These are phyloP conservation scores for Oreochromis tanganicae DNA, from an alignment of 2,113 vertebrate genomes.

Conservation along the genomic window DNA sequence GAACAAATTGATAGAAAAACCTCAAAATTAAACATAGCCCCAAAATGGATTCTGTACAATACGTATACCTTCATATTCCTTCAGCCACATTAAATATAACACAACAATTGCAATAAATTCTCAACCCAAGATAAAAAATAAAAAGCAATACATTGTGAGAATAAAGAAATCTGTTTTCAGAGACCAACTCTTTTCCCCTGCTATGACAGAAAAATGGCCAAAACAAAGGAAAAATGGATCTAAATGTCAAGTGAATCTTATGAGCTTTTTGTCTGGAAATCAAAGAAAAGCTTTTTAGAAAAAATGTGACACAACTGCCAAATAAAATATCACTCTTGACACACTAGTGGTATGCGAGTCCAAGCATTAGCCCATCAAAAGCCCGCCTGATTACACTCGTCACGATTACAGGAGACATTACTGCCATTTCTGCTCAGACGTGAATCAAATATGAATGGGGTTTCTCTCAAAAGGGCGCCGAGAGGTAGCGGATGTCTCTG, in stretches of 20 bases:
- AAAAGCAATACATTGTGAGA: neutral
- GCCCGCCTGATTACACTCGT: conserved; percentile 63
- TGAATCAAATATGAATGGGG: conserved; percentile 62
- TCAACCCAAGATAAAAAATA: neutral
- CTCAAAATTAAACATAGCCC: neutral
- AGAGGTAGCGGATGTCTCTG: conserved; percentile 52
- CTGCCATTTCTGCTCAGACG: conserved; percentile 64
- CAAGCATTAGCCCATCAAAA: conserved; percentile 58
- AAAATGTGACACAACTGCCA: conserved; percentile 61
- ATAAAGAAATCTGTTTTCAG: neutral
- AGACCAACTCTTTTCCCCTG: neutral
- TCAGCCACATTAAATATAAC: neutral
- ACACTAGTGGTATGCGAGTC: conserved; percentile 27
- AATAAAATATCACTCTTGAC: conserved; percentile 50
- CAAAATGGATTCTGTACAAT: neutral
- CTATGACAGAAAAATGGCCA: neutral
- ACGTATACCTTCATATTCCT: neutral
- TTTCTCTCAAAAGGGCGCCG: conserved; percentile 30
- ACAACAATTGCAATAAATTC: neutral
- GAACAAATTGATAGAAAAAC: neutral
- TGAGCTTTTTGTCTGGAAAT: conserved; percentile 47
- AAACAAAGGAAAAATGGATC: conserved; percentile 21
- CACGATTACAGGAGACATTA: conserved; percentile 64
- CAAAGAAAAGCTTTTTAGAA: conserved; percentile 50
- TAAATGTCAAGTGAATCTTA: conserved; percentile 14